phyloP scores from a whole-genome alignment of 1,140 invertebrate species.

The Papilio xuthus region DNA sequence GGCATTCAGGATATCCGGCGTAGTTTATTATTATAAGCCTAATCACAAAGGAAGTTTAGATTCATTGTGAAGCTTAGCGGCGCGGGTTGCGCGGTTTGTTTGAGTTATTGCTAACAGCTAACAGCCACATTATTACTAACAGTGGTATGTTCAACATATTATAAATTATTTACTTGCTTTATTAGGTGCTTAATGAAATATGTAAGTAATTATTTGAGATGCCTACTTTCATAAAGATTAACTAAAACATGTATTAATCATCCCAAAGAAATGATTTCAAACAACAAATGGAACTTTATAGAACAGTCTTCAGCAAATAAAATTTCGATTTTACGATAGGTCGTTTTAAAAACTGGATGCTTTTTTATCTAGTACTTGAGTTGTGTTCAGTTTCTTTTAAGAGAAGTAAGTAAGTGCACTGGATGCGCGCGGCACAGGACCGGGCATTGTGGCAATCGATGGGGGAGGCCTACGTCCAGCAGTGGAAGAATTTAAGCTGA shows the following conservation, averaged over 20 bases:
- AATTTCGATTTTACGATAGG: no score
- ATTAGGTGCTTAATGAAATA: neutral
- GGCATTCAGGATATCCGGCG: conserved; percentile 51
- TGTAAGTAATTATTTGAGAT: neutral
- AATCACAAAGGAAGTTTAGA: conserved; percentile 62
- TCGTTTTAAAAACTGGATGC: no score
- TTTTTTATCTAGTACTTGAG: no score
- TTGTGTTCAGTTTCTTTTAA: neutral
- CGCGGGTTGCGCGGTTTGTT: conserved; percentile 38
- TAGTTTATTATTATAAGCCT: conserved; percentile 70
- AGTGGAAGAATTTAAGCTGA: no score
- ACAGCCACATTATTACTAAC: conserved; percentile 25
- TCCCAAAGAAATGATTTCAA: neutral
- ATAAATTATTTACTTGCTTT: conserved; percentile 16
- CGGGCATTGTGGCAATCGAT: no score
- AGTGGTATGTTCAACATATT: conserved; percentile 12
- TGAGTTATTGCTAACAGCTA: conserved; percentile 42
- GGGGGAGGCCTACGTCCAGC: no score
- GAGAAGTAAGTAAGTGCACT: neutral
- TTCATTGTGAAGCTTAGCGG: conserved; percentile 40
- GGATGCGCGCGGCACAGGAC: no score
- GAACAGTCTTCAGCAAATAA: neutral
- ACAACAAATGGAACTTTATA: neutral
- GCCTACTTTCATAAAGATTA: neutral
- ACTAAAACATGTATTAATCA: neutral